A percentile compares a stretch with the other conserved stretches of the same genome.
phyloP scores from a whole-genome alignment of 2,113 vertebrate species.

The Zonotrichia leucophrys region DNA sequence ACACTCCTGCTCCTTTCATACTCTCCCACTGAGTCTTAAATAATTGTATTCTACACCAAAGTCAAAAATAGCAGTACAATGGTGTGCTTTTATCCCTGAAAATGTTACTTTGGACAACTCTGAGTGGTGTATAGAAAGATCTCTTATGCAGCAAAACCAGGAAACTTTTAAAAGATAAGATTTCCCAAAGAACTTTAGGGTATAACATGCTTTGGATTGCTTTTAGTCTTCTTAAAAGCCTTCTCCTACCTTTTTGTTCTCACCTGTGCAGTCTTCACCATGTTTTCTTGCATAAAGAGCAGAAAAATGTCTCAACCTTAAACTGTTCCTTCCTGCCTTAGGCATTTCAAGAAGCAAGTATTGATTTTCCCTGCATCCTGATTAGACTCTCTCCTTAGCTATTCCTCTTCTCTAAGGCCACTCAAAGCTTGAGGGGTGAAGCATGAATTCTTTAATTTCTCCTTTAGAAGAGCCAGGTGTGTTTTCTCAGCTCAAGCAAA shows the following conservation, averaged over 20 bases:
- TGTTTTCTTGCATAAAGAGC: not conserved
- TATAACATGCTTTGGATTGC: not conserved
- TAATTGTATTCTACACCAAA: constrained; percentile 43
- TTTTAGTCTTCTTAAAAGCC: not conserved
- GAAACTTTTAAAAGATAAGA: not conserved
- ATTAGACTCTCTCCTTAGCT: constrained; percentile 12
- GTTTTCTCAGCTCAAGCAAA: constrained; percentile 47
- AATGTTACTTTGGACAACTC: not conserved
- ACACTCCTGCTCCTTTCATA: constrained; percentile 39
- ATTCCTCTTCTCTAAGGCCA: constrained; percentile 24
- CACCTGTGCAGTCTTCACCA: not conserved
- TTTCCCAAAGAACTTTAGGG: not conserved
- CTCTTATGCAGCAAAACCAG: not conserved
- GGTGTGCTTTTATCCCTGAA: not conserved
- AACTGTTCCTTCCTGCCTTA: constrained; percentile 55
- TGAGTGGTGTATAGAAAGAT: not conserved
- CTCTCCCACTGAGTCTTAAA: constrained; percentile 15
- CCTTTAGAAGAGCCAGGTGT: constrained; percentile 18
- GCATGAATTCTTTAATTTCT: not conserved
- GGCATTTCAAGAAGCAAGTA: constrained; percentile 4
- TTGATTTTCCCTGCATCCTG: not conserved
- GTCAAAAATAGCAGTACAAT: constrained; percentile 4
- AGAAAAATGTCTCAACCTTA: not conserved
- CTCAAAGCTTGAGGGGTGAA: constrained; percentile 4
- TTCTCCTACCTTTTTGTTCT: not conserved